phyloP scores from a whole-genome alignment of 2,797 vertebrate genomes.

The Pyrocephalus nanus region DNA sequence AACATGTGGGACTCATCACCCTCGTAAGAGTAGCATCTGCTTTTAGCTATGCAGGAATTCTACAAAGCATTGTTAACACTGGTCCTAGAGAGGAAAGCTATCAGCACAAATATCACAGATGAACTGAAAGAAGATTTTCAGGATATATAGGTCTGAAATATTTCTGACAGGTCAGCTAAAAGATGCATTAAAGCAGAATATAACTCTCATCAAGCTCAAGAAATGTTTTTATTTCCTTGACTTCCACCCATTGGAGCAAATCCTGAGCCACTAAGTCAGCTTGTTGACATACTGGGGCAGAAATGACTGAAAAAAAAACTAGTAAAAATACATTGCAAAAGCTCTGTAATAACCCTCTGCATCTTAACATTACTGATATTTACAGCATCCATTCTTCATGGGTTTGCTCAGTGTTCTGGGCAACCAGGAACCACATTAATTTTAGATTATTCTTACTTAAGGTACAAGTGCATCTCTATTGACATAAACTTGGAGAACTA shows the following conservation, averaged over 20 bases:
- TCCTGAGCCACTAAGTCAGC: conserved; percentile 80
- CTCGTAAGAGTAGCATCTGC: not conserved
- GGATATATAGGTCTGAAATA: conserved; percentile 34
- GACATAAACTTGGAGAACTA: not conserved
- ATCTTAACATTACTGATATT: not conserved
- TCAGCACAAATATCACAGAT: not conserved
- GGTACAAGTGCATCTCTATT: not conserved
- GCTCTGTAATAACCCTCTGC: not conserved
- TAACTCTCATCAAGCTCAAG: not conserved
- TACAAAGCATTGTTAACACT: conserved; percentile 25
- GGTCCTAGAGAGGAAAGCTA: conserved; percentile 8
- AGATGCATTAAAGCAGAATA: conserved; percentile 48
- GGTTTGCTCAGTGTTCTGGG: not conserved
- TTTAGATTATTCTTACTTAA: not conserved
- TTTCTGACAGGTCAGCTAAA: conserved; percentile 36
- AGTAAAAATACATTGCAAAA: not conserved
- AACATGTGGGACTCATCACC: not conserved
- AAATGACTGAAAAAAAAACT: conserved; percentile 36
- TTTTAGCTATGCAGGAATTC: conserved; percentile 21
- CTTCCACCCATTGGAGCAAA: conserved; percentile 85
- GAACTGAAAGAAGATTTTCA: conserved; percentile 49
- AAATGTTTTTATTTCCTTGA: conserved; percentile 44
- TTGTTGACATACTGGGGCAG: conserved; percentile 82
- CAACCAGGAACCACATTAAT: not conserved
- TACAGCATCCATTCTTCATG: not conserved